Base-by-base conservation (phyloP, 2,888 invertebrate genomes). In the Callimorpha dominula region DNA sequence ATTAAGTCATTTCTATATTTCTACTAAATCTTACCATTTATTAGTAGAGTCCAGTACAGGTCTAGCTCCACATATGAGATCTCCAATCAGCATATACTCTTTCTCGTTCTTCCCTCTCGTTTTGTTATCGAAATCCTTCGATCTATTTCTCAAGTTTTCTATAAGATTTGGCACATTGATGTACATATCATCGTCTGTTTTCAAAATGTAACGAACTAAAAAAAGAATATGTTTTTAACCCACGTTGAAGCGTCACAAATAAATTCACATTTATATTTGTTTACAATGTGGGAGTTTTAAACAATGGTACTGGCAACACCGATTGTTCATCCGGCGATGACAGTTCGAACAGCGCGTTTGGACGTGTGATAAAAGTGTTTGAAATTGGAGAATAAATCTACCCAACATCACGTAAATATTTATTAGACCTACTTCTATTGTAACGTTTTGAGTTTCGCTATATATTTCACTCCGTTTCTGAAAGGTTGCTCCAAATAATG, bases 121-220 rank as follows among this genome's bases (percentile, higher is more conserved):
- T 60, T 76, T 87, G 0, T 75, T 52, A 64, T 93, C 93, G 76
- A 85, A 89, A 2, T 87, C 84, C 0, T 75, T 83, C 0, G 94
- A 91, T 9, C 93, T 86, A 65, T 92, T 93, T 40, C 83, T 89
- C 40, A 97, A 86, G 70, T 95, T 96, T 57, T 92, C 88, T 49
- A 97, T 86, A 43, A 98, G 91, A 81, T 96, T 96, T n/a, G 97
- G 97, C 74, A 98, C 94, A 90, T 98, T 98, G 1, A 98, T 96
- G 88, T 97, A 98, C 94, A 98, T 98, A 85, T 98, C 98, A 82
- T 98, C 98, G 81, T 98, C 98, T 7, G 98, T 97, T 94, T 98
- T 98, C 90, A 98, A 96, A 42, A 98, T 95, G 93, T 97, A 98
- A 65, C 96, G 96, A 0, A 96, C 96, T 91, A 91, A 60, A 90